Percentiles rank a stretch among this genome's conserved stretches.
phyloP scores from a whole-genome alignment of 2,888 invertebrate genomes.

The Metopia argyrocephala region DNA sequence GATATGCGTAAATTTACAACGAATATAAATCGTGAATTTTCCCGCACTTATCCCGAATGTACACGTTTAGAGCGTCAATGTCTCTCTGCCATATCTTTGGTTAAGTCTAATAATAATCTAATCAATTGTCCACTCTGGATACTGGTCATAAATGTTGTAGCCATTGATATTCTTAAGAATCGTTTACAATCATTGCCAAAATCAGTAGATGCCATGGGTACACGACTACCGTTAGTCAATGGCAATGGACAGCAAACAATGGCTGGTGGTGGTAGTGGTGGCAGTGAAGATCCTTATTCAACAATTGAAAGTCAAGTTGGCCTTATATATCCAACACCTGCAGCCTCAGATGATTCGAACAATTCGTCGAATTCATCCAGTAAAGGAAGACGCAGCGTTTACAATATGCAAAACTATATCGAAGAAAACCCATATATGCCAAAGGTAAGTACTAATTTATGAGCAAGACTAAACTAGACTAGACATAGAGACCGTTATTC shows the following conservation, averaged over 20 bases:
- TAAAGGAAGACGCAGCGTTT: slow-evolving; percentile 73
- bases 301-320: slow-evolving; percentile 78
- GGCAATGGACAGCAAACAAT: slow-evolving; percentile 28
- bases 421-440: slow-evolving; percentile 77
- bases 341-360: slow-evolving; percentile 71
- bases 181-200: slow-evolving; percentile 81
- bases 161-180: slow-evolving; percentile 87
- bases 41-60: slow-evolving; percentile 84
- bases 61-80: slow-evolving; percentile 84
- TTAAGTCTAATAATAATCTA: slow-evolving; percentile 83
- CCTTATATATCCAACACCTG: slow-evolving; percentile 75
- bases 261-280: no score
- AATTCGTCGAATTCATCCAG: slow-evolving; percentile 74
- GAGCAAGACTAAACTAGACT: no score
- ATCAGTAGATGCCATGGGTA: slow-evolving; percentile 72
- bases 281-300: slow-evolving; percentile 77
- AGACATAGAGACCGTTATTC: slow-evolving; percentile 28
- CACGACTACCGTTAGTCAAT: slow-evolving; percentile 69
- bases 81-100: slow-evolving; percentile 85
- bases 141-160: slow-evolving; percentile 87
- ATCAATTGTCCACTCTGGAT: slow-evolving; percentile 89
- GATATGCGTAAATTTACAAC: slow-evolving; percentile 86
- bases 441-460: slow-evolving; percentile 70
- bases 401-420: slow-evolving; percentile 71
- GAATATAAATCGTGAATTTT: slow-evolving; percentile 84